Percentiles rank a stretch among this genome's conserved stretches.
Conservation (phyloP, 2,888 invertebrate genomes). For the Rhamphomyia laevipes region DNA sequence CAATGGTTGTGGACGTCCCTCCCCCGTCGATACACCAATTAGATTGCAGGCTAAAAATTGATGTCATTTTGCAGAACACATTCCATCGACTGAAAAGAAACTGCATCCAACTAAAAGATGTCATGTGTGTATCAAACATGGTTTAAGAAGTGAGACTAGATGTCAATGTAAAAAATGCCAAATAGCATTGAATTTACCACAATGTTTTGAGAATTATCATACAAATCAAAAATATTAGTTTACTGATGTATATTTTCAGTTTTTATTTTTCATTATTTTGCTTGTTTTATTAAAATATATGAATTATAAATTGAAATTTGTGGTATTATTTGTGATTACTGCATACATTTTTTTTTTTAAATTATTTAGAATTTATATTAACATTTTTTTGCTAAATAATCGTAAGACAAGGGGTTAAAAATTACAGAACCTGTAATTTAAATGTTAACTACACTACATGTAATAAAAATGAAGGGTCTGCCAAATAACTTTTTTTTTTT, state of each 20-base stretch:
- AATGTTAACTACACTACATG: no score
- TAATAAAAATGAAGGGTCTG: no score
- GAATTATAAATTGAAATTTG: no score
- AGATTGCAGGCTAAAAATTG: slow-evolving; percentile 3
- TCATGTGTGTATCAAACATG: background rate
- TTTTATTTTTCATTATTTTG: background rate
- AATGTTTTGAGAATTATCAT: background rate
- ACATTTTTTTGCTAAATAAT: no score
- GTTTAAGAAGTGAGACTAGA: background rate
- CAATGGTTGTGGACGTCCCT: background rate
- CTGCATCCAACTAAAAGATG: slow-evolving; percentile 1
- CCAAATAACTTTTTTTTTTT: no score
- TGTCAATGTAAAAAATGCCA: background rate
- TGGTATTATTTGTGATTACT: no score
- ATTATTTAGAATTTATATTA: no score
- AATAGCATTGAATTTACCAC: background rate
- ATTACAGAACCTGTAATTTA: no score
- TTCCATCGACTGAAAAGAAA: slow-evolving; percentile 3
- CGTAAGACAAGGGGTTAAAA: no score
- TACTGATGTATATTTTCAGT: background rate
- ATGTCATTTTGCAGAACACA: background rate
- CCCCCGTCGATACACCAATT: background rate
- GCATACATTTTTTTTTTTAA: no score
- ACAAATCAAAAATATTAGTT: background rate
- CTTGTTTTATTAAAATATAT: background rate